These are phyloP conservation scores for Capreolus pygargus DNA, from an alignment of 2,113 vertebrate species.

Conservation along the genomic window DNA sequence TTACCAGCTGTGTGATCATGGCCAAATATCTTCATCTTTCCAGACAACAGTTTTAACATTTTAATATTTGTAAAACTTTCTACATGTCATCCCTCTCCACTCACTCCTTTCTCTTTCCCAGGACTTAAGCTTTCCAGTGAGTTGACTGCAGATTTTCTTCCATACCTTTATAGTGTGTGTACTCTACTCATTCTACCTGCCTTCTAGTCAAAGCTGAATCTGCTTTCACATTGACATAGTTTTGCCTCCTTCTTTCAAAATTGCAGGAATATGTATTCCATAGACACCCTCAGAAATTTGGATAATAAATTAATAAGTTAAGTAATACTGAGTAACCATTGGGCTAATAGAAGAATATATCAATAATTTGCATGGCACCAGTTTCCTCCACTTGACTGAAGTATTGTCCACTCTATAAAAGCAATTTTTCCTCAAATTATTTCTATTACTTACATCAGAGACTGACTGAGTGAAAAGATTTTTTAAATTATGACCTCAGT, in stretches of 20 bases:
- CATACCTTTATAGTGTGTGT: background rate
- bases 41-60: background rate
- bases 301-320: background rate
- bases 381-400: background rate
- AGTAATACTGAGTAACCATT: background rate
- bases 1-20: background rate
- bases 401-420: background rate
- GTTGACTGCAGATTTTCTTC: background rate
- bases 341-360: background rate
- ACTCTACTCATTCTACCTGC: background rate
- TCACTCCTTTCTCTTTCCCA: background rate
- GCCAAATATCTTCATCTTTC: background rate
- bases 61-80: background rate
- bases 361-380: background rate
- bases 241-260: background rate
- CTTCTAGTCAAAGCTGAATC: background rate
- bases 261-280: background rate
- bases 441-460: background rate
- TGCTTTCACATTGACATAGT: background rate
- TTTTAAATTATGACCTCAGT: slow-evolving; percentile 5
- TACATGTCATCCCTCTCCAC: background rate
- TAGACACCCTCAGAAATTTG: background rate
- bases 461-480: background rate
- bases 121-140: background rate
- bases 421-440: background rate